Percentiles rank a stretch among this genome's conserved stretches.
Evolutionary conservation across 1,140 invertebrate species (phyloP).

Genomic region (Neuroterus valhalla): DNA sequence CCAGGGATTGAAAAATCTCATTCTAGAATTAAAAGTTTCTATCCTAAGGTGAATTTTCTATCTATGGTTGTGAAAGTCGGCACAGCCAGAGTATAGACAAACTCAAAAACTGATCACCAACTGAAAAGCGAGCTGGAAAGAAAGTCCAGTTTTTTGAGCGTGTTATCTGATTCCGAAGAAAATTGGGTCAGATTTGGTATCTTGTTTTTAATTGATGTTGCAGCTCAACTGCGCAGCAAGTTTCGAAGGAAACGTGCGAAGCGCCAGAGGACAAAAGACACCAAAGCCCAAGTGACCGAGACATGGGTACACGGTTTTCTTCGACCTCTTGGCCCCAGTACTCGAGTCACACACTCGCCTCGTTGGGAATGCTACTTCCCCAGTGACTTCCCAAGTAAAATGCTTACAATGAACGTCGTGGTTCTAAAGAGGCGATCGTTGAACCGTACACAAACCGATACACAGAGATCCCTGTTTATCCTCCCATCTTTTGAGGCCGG

Average conservation of each 20-base stretch:
- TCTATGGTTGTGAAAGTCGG: not conserved
- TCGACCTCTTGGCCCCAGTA: conserved; percentile 13
- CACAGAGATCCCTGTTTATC: conserved; percentile 40
- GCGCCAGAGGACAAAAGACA: conserved; percentile 14
- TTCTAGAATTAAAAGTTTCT: conserved; percentile 3
- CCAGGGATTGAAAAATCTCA: conserved; percentile 2
- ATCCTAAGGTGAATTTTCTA: not conserved
- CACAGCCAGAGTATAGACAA: no score
- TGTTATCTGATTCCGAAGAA: not conserved
- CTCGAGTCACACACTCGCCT: conserved; percentile 19
- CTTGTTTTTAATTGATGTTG: not conserved
- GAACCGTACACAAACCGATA: conserved; percentile 10
- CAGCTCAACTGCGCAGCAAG: not conserved
- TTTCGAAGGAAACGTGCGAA: conserved; percentile 4
- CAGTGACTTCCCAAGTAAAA: conserved; percentile 19
- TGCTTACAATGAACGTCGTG: conserved; percentile 28
- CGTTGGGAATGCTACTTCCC: conserved; percentile 17
- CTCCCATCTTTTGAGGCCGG: conserved; percentile 39
- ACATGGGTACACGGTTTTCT: conserved; percentile 28
- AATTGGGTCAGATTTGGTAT: not conserved
- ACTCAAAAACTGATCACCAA: no score
- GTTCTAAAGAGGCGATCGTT: conserved; percentile 29
- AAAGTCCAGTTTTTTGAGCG: not conserved
- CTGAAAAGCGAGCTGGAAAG: no score
- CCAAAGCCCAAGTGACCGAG: conserved; percentile 14